Evolutionary conservation across 2,888 invertebrate species (phyloP), one percentile per base, ranked within the genome.

Genomic region (Ophion costatus): DNA sequence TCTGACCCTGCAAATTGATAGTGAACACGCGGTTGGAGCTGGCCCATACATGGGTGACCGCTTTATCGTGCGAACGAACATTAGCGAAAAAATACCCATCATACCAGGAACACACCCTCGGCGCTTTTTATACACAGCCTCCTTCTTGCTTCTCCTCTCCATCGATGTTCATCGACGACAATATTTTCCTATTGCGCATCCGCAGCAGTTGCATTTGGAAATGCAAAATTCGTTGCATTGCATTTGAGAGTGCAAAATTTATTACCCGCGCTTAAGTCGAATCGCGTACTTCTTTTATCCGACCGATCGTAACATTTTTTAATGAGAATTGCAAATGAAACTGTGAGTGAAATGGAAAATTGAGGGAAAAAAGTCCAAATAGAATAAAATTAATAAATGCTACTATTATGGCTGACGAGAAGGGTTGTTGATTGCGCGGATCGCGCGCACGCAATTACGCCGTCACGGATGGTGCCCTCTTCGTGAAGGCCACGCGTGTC

Each of bases 391-490:
- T 42, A 29, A 69, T 4, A 64, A 64, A 75, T 20, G 45, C 64
- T 45, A 11, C 42, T 57, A 24, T 69, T 22, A n/a, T 45, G 42
- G 20, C 42, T 11, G 24, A 45, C 63, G 59, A 69, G 73, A 56
- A 73, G 82, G 79, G 76, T 82, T 74, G 82, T n/a, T 79, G 75
- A 75, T 75, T 77, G 79, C 57, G 61, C 70, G 69, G 79, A 76
- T 67, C 82, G 66, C 67, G 66, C 71, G 71, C 73, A 64, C 67
- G 82, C 79, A 85, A 85, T 85, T 85, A 85, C 84, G 79, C 67
- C 82, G 84, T 85, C 84, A 85, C 84, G 84, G 79, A 80, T 56
- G 73, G 70, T 79, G 64, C 70, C 75, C 45, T 71, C 80, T 74
- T 75, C 57, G 45, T 38, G 79, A 82, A 79, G 66, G 71, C 71